phyloP scores from a whole-genome alignment of 2,888 invertebrate species.

The Alloplasta piceator region DNA sequence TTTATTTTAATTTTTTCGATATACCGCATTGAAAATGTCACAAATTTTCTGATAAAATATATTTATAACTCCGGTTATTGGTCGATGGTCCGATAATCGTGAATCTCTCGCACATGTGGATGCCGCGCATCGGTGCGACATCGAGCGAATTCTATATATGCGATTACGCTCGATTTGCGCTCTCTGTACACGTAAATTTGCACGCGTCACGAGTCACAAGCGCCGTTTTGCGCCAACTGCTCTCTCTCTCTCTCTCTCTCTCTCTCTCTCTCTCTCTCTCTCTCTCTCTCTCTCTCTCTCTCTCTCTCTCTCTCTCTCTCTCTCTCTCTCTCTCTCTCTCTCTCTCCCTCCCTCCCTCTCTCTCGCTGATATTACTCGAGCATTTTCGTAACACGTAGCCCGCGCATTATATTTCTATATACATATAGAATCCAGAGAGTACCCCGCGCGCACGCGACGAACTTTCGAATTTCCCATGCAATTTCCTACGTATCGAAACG shows the following conservation, averaged over 20 bases:
- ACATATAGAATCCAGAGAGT: constrained; percentile 26
- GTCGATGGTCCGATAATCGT: background rate
- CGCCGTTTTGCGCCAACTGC: constrained; percentile 54
- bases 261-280: constrained; percentile 9
- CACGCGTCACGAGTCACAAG: constrained; percentile 58
- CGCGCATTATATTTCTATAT: constrained; percentile 18
- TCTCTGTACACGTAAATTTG: constrained; percentile 49
- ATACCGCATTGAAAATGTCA: background rate
- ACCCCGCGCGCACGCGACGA: constrained; percentile 62
- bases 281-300: constrained; percentile 27
- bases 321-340: constrained; percentile 29
- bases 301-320: constrained; percentile 29
- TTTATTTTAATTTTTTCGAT: too few species aligned
- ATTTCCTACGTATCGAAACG: constrained; percentile 79
- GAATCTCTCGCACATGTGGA: constrained; percentile 23
- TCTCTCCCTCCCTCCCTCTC: constrained; percentile 12
- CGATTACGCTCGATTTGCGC: constrained; percentile 52
- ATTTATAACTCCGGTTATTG: background rate
- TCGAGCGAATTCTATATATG: constrained; percentile 32
- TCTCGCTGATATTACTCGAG: constrained; percentile 6
- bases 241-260: constrained; percentile 36
- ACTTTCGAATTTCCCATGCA: constrained; percentile 82
- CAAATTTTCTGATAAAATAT: too few species aligned
- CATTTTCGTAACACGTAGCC: background rate
- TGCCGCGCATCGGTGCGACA: constrained; percentile 12